Evolutionary conservation across 2,113 vertebrate genomes (phyloP), one percentile per base, ranked within the genome.

Genomic region (Tachycineta bicolor): DNA sequence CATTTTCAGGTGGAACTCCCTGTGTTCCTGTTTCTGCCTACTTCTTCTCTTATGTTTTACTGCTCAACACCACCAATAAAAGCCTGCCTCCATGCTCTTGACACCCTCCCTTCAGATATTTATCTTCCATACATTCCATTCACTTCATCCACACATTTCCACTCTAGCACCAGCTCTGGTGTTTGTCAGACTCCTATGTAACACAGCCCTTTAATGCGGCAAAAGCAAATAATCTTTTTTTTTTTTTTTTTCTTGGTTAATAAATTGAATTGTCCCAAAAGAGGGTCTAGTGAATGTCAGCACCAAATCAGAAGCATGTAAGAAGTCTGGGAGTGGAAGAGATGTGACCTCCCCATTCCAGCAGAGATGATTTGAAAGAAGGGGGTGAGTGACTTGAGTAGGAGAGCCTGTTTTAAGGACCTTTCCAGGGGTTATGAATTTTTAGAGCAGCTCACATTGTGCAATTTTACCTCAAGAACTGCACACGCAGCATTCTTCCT

Each of bases 1-100:
- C 46, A 12, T 25, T 5, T 76, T 60, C 29, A 75, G n/a, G 55
- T 47, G n/a, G 21, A 55, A 25, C 6, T 68, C 14, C 20, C 20
- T 68, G 24, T 46, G 33, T 41, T 52, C 37, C 23, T 59, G 19
- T 46, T 83, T 68, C 20, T 60, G 20, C n/a, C 47, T 75, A 6
- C 34, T 53, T 82, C 29, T 37, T n/a, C 62, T 34, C 2, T 37
- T 37, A 37, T 37, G 0, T 47, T 9, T 52, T 22, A 18, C 41
- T 31, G 25, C 53, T 89, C 46, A 46, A 13, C 29, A 83, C 3
- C 2, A 3, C 53, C 0, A 0, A 22, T 20, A 53, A 68, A 89
- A 60, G 24, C 24, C 60, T 75, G 46, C 6, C n/a, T 53, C 46
- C 21, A 47, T 31, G n/a, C 28, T 41, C 11, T 53, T 68, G 39